Evolutionary conservation across 2,113 vertebrate genomes (phyloP).

Genomic region (Lophius piscatorius): DNA sequence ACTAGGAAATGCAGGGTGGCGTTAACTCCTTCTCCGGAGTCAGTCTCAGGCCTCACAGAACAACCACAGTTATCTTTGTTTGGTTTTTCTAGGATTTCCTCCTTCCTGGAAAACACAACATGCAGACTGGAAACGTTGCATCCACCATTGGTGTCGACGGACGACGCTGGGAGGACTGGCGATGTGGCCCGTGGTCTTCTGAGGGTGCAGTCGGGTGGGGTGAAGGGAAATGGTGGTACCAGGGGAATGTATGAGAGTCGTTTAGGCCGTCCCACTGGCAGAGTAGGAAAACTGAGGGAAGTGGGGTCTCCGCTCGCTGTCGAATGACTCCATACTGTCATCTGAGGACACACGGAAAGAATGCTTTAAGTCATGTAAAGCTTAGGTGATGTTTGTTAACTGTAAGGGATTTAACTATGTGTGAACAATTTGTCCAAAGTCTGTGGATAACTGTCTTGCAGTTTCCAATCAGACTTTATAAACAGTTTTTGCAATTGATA

Average conservation of each 20-base stretch:
- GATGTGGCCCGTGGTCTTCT: slow-evolving; percentile 76
- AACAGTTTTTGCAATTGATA: not conserved
- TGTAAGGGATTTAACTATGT: not conserved
- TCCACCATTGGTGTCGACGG: slow-evolving; percentile 74
- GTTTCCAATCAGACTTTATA: too few relatives aligned
- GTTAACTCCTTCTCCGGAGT: slow-evolving; percentile 60
- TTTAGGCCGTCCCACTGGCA: slow-evolving; percentile 92
- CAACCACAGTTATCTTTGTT: slow-evolving; percentile 59
- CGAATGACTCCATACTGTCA: slow-evolving; percentile 92
- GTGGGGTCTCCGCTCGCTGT: slow-evolving; percentile 93
- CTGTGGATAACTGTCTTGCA: too few relatives aligned
- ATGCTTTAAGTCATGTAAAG: not conserved
- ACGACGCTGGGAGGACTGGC: slow-evolving; percentile 71
- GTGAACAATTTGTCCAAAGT: too few relatives aligned
- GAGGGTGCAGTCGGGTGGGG: slow-evolving; percentile 83
- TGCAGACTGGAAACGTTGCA: slow-evolving; percentile 72
- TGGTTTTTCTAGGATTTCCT: slow-evolving; percentile 53
- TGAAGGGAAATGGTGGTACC: slow-evolving; percentile 60
- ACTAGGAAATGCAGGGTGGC: slow-evolving; percentile 70
- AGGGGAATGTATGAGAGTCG: slow-evolving; percentile 76
- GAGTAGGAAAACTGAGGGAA: slow-evolving; percentile 98
- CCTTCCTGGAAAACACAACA: slow-evolving; percentile 55
- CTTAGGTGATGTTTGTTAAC: not conserved
- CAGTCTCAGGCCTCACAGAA: slow-evolving; percentile 69
- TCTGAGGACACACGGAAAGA: slow-evolving; percentile 72